phyloP scores from a whole-genome alignment of 1,140 invertebrate genomes.

The Artemia franciscana region DNA sequence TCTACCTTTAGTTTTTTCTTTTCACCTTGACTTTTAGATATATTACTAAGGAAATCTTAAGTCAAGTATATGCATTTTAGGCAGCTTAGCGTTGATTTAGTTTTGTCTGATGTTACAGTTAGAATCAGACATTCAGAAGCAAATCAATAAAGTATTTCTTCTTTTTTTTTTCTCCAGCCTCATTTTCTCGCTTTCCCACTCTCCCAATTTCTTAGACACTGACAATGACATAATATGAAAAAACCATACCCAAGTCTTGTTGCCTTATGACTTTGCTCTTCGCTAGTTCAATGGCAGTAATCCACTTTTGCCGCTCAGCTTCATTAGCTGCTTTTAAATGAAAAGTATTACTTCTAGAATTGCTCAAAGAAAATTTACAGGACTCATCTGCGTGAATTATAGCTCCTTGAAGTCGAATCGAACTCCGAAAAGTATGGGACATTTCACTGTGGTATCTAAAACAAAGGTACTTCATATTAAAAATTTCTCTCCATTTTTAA shows the following conservation, averaged over 20 bases:
- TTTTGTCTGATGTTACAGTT: no score
- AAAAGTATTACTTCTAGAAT: constrained; percentile 92
- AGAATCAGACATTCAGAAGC: no score
- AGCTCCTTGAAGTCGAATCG: constrained; percentile 85
- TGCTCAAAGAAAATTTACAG: constrained; percentile 88
- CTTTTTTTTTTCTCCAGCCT: no score
- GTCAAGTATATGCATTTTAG: no score
- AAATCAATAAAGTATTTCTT: no score
- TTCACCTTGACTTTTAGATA: no score
- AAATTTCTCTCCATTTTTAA: neutral
- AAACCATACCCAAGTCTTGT: constrained; percentile 41
- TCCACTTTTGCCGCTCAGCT: constrained; percentile 89
- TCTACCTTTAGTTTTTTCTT: no score
- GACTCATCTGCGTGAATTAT: constrained; percentile 88
- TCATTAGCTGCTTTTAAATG: constrained; percentile 83
- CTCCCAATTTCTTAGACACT: no score
- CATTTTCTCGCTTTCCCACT: no score
- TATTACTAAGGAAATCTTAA: no score
- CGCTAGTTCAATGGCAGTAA: constrained; percentile 84
- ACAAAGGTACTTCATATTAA: constrained; percentile 6
- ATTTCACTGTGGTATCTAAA: constrained; percentile 89
- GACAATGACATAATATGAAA: no score
- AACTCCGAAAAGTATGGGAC: constrained; percentile 87
- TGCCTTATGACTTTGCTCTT: constrained; percentile 80
- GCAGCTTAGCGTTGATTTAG: no score